These are phyloP conservation scores for Thinocorus orbignyianus DNA, from an alignment of 2,113 vertebrate species.

Conservation along the genomic window DNA sequence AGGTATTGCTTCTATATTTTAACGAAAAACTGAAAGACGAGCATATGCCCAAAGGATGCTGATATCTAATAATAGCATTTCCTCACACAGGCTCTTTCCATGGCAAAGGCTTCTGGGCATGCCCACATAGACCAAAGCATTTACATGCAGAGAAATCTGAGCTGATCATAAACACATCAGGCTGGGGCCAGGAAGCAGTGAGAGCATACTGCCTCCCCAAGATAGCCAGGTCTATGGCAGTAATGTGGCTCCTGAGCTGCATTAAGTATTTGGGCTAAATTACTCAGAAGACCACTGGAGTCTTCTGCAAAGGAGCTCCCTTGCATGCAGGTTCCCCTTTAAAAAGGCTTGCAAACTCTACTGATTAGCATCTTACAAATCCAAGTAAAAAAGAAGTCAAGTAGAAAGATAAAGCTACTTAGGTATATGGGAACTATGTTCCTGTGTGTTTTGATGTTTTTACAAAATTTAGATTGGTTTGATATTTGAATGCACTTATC, in stretches of 20 bases:
- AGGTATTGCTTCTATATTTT: neutral
- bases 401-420: neutral
- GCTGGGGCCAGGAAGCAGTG: neutral
- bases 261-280: neutral
- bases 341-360: neutral
- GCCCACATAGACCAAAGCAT: neutral
- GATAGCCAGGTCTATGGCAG: neutral
- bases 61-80: neutral
- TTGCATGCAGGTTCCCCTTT: neutral
- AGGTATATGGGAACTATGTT: neutral
- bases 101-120: neutral
- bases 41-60: neutral
- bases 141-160: neutral
- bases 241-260: neutral
- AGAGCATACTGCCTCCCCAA: neutral
- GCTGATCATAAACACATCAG: neutral
- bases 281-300: neutral
- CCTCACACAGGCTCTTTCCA: neutral
- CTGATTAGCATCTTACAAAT: neutral
- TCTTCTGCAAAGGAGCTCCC: neutral
- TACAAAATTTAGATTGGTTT: neutral
- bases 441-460: neutral
- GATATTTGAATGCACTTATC: neutral
- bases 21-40: neutral
- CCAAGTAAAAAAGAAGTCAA: neutral